Evolutionary conservation across 2,797 vertebrate species (phyloP).

Genomic region (Megaceryle alcyon): DNA sequence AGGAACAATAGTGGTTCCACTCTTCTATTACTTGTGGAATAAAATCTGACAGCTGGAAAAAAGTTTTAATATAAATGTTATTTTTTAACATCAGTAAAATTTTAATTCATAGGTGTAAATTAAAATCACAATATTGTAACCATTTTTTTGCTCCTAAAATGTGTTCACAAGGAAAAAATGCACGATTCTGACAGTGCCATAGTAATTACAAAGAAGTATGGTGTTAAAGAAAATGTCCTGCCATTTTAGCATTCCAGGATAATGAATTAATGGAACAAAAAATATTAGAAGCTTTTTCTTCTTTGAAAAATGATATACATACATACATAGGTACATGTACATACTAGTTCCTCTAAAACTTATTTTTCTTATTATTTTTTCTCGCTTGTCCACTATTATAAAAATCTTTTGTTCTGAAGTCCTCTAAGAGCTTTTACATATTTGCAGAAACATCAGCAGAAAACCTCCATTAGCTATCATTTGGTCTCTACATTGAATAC

Average conservation of each 20-base stretch:
- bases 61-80: not conserved
- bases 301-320: not conserved
- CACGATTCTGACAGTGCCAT: not conserved
- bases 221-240: not conserved
- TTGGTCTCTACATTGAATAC: not conserved
- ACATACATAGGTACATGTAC: not conserved
- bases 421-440: not conserved
- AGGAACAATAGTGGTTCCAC: not conserved
- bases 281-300: not conserved
- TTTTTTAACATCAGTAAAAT: not conserved
- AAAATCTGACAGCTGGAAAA: not conserved
- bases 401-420: not conserved
- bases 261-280: not conserved
- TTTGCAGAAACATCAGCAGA: not conserved
- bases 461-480: not conserved
- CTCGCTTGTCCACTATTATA: not conserved
- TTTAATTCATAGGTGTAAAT: not conserved
- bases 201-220: not conserved
- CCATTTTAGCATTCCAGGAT: not conserved
- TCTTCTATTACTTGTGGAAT: not conserved
- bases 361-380: not conserved
- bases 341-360: not conserved
- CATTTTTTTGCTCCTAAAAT: not conserved
- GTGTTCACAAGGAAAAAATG: not conserved
- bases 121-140: not conserved